Evolutionary conservation across 2,888 invertebrate genomes (phyloP).

Genomic region (Mimachlamys varia): DNA sequence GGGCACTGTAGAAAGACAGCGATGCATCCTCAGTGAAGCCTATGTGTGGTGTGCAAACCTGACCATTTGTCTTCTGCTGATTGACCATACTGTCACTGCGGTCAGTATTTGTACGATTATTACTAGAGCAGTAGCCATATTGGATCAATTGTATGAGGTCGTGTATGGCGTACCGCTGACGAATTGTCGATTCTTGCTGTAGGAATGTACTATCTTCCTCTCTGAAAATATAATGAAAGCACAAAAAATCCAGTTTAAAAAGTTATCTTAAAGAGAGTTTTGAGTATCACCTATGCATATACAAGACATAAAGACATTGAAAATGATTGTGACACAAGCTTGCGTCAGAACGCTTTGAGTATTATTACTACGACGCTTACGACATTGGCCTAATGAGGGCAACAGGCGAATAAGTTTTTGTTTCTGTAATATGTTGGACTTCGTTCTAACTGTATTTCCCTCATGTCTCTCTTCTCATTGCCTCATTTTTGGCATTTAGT

Average conservation of each 20-base stretch:
- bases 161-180: conserved; percentile 64
- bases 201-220: conserved; percentile 74
- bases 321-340: too few relatives aligned
- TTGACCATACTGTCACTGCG: conserved; percentile 31
- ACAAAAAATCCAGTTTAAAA: background rate
- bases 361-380: too few relatives aligned
- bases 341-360: too few relatives aligned
- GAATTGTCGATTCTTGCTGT: conserved; percentile 69
- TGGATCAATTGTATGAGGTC: conserved; percentile 64
- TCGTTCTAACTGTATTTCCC: too few relatives aligned
- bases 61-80: conserved; percentile 49
- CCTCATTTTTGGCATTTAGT: too few relatives aligned
- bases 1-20: conserved; percentile 56
- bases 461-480: too few relatives aligned
- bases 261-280: too few relatives aligned
- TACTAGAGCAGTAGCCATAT: conserved; percentile 42
- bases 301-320: too few relatives aligned
- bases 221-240: conserved; percentile 55
- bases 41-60: conserved; percentile 52
- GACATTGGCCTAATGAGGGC: too few relatives aligned
- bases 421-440: too few relatives aligned
- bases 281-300: too few relatives aligned
- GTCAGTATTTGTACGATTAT: conserved; percentile 26
- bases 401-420: too few relatives aligned
- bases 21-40: conserved; percentile 55